These are phyloP conservation scores for Athrips mouffetella DNA, from an alignment of 2,888 invertebrate species.

Conservation along the genomic window DNA sequence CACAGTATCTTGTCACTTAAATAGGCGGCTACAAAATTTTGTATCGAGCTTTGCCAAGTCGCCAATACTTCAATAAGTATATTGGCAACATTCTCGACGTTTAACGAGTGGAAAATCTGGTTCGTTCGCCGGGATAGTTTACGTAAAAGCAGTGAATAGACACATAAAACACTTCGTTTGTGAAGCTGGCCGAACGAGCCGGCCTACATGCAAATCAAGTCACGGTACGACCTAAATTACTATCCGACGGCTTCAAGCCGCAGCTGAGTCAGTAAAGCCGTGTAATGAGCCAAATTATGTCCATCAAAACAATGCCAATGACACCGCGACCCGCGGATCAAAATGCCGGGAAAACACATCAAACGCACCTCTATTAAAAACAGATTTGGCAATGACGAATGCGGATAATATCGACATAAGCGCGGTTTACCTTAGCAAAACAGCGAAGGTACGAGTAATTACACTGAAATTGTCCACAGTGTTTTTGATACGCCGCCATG, in stretches of 20 bases:
- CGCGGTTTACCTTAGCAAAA: constrained; percentile 37
- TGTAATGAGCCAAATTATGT: constrained; percentile 61
- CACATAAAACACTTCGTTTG: constrained; percentile 52
- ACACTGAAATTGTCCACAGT: constrained; percentile 36
- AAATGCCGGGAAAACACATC: constrained; percentile 46
- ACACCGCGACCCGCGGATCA: constrained; percentile 54
- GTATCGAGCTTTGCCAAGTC: constrained; percentile 15
- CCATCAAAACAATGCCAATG: constrained; percentile 48
- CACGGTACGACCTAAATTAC: constrained; percentile 69
- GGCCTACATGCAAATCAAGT: constrained; percentile 71
- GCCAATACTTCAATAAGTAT: constrained; percentile 20
- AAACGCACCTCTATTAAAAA: constrained; percentile 65
- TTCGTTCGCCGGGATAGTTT: constrained; percentile 37
- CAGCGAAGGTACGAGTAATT: constrained; percentile 43
- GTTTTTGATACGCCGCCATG: constrained; percentile 25
- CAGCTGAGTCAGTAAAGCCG: constrained; percentile 46
- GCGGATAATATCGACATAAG: constrained; percentile 43
- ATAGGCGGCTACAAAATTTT: constrained; percentile 9
- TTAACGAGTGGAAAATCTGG: constrained; percentile 41
- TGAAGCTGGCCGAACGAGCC: constrained; percentile 44
- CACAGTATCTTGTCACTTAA: constrained; percentile 7
- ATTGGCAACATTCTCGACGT: constrained; percentile 37
- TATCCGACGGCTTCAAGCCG: constrained; percentile 46
- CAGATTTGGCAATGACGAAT: constrained; percentile 61
- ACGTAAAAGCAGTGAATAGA: constrained; percentile 54